A percentile compares a stretch with the other conserved stretches of the same genome.
phyloP scores from a whole-genome alignment of 2,888 invertebrate genomes.

The Pherbina coryleti region DNA sequence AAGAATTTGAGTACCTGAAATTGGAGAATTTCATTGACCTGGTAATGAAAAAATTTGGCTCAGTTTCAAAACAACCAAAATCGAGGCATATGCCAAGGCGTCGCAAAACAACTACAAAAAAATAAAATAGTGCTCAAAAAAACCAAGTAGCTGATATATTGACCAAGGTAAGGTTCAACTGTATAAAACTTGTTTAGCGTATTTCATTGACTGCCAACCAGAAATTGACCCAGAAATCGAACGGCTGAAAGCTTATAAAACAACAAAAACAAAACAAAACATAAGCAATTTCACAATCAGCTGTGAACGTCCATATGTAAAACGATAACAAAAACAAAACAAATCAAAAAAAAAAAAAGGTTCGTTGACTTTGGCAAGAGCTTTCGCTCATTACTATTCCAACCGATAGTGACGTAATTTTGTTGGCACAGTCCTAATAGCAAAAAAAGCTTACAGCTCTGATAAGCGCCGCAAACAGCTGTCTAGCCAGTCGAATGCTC shows the following conservation, averaged over 20 bases:
- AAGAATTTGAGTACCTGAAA: no score
- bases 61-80: no score
- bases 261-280: background rate
- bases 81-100: background rate
- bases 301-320: background rate
- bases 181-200: background rate
- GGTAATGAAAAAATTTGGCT: no score
- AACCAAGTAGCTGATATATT: background rate
- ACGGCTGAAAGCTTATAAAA: background rate
- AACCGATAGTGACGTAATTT: background rate
- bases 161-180: slow-evolving; percentile 9
- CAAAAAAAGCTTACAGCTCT: background rate
- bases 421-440: background rate
- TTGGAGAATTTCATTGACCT: background rate
- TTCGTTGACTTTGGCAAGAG: slow-evolving; percentile 16
- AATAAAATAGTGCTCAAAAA: background rate
- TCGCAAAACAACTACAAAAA: background rate
- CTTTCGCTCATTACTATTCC: background rate
- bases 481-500: background rate
- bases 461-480: background rate
- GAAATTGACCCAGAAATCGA: slow-evolving; percentile 18
- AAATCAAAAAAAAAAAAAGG: background rate
- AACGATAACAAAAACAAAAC: background rate
- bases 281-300: slow-evolving; percentile 6
- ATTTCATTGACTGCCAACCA: background rate